A percentile compares a stretch with the other conserved stretches of the same genome.
Evolutionary conservation across 23 tunicate genomes (phyloP).

Genomic region (Trididemnum nubilum): DNA sequence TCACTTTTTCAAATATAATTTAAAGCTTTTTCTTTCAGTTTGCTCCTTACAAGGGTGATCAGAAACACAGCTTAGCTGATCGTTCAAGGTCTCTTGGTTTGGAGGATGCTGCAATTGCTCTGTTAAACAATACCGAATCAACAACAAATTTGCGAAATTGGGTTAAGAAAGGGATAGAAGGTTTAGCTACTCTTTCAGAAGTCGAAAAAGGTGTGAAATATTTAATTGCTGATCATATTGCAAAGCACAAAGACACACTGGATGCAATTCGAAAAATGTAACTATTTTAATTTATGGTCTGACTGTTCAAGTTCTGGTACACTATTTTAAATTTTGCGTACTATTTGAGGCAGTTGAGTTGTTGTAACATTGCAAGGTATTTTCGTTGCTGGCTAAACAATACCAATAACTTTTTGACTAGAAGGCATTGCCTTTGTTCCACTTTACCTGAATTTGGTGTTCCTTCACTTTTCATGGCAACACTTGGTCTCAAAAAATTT

Average conservation of each 20-base stretch:
- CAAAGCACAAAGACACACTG: conserved; percentile 62
- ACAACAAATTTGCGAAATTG: conserved; percentile 40
- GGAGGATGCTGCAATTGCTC: conserved; percentile 44
- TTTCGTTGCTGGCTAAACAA: too few relatives aligned
- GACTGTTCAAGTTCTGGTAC: background rate
- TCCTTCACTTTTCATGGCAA: too few relatives aligned
- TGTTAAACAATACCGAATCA: conserved; percentile 37
- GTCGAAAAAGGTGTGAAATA: conserved; percentile 77
- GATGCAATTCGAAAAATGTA: conserved; percentile 45
- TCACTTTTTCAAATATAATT: background rate
- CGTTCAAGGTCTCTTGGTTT: conserved; percentile 75
- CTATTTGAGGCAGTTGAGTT: background rate
- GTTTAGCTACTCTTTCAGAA: conserved; percentile 49
- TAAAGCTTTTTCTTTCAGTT: conserved; percentile 24
- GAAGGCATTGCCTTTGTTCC: too few relatives aligned
- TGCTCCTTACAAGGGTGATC: conserved; percentile 60
- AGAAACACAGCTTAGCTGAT: conserved; percentile 67
- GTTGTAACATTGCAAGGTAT: too few relatives aligned
- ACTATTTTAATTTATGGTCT: background rate
- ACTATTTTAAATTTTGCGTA: background rate
- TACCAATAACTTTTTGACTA: too few relatives aligned
- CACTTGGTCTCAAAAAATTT: too few relatives aligned
- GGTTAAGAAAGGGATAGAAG: conserved; percentile 63
- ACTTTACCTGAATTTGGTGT: too few relatives aligned
- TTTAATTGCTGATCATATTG: conserved; percentile 60